Base-by-base conservation (phyloP, 2,888 invertebrate species). In the Bembecia ichneumoniformis region DNA sequence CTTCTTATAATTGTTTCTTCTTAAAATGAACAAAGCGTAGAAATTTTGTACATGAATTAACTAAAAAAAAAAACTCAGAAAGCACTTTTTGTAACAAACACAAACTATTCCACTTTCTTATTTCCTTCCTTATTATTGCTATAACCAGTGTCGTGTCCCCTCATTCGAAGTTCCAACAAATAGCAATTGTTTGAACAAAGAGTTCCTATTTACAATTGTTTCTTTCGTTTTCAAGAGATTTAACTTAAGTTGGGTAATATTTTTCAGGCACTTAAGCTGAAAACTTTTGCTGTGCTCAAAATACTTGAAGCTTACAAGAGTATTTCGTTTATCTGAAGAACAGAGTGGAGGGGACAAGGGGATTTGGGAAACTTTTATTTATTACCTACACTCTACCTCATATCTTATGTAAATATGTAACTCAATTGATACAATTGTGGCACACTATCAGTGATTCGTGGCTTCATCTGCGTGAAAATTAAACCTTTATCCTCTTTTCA, bases 231-330 rank as follows among this genome's bases (percentile, higher is more conserved):
- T 77, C 76, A 77, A 74, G 71, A 78, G 79, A 82, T 82, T 82
- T 80, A 82, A 82, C 77, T 82, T 75, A 74, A 76, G 75, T 76
- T 77, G 71, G 72, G 79, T 75, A 72, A 81, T 82, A 82, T 82
- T 82, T 82, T 82, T 80, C 80, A 73, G 71, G 60, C 71, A 74
- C 69, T 75, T 71, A 67, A 74, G 69, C 69, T 64, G 66, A 65
- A 73, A 81, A 81, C 67, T 80, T 78, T 71, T 48, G 40, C 48
- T 48, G 16, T 35, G 35, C n/a, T 9, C 28, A 34, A 20, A 13
- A 14, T 35, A 35, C 15, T 36, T 35, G 14, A 28, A 54, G 53
- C 59, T 59, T 57, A 52, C 54, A 55, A 56, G 63, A 57, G 56
- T 58, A 56, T 57, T 53, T 49, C 47, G 55, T 57, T 61, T 50